Evolutionary conservation across 2,888 invertebrate species (phyloP).

Genomic region (Ennomos quercinarius): DNA sequence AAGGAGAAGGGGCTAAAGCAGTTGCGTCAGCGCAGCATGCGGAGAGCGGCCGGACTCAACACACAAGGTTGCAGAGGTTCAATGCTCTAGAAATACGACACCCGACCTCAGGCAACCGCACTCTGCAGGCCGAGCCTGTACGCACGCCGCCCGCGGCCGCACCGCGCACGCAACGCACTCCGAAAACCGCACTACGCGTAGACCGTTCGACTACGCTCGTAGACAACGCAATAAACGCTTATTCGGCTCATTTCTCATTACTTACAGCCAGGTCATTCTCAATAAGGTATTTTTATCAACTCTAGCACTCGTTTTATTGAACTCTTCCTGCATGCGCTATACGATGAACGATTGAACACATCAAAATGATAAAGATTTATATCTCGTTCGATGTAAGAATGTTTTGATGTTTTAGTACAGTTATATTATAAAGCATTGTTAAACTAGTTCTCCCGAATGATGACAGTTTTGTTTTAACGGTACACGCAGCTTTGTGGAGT

Average conservation of each 20-base stretch:
- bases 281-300: slow-evolving; percentile 25
- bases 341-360: slow-evolving; percentile 23
- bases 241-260: slow-evolving; percentile 9
- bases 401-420: slow-evolving; percentile 38
- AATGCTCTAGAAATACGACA: slow-evolving; percentile 84
- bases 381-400: slow-evolving; percentile 27
- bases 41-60: slow-evolving; percentile 82
- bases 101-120: slow-evolving; percentile 76
- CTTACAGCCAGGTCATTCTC: slow-evolving; percentile 29
- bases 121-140: slow-evolving; percentile 56
- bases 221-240: slow-evolving; percentile 30
- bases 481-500: slow-evolving; percentile 66
- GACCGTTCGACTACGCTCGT: slow-evolving; percentile 45
- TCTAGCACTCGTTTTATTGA: slow-evolving; percentile 25
- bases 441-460: slow-evolving; percentile 67
- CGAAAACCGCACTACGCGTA: slow-evolving; percentile 46
- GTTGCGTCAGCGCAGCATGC: slow-evolving; percentile 81
- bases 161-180: slow-evolving; percentile 36
- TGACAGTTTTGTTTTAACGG: slow-evolving; percentile 77
- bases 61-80: slow-evolving; percentile 85
- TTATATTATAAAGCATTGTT: slow-evolving; percentile 51
- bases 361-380: slow-evolving; percentile 28
- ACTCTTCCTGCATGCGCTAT: slow-evolving; percentile 13
- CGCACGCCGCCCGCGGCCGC: slow-evolving; percentile 47
- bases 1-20: slow-evolving; percentile 79